Conservation (phyloP, 1,140 invertebrate genomes). For the Alviniconcha marisindica region DNA sequence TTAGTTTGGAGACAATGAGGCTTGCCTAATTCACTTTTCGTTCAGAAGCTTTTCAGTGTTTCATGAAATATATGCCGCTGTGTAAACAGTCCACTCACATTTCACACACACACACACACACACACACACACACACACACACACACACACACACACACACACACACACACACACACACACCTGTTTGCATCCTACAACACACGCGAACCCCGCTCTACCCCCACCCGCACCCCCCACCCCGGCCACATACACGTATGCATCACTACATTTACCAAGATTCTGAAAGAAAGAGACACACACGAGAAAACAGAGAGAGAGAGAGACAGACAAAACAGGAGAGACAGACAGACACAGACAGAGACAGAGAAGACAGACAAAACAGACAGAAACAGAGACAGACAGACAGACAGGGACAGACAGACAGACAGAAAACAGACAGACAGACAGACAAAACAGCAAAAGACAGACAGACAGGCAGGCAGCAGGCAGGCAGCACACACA, state of each 20-base stretch:
- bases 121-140: background rate
- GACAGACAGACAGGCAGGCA: too few relatives aligned
- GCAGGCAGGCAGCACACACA: too few relatives aligned
- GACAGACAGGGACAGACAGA: background rate
- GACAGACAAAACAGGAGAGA: background rate
- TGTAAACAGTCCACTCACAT: too few relatives aligned
- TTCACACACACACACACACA: background rate
- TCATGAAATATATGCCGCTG: too few relatives aligned
- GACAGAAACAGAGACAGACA: background rate
- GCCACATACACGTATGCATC: background rate
- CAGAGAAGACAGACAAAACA: background rate
- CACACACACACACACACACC: constrained; percentile 9
- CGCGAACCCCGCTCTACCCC: background rate
- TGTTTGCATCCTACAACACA: background rate
- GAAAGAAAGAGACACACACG: background rate
- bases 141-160: constrained; percentile 8
- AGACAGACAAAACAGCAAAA: too few relatives aligned
- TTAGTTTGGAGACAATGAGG: too few relatives aligned
- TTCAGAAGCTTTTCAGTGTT: too few relatives aligned
- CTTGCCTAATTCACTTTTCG: too few relatives aligned
- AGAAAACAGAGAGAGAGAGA: background rate
- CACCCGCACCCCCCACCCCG: background rate
- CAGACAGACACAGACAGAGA: background rate
- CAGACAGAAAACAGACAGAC: background rate
- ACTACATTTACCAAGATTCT: background rate